These are phyloP conservation scores for Pyrocoelia pectoralis DNA, from an alignment of 2,888 invertebrate species.

Conservation along the genomic window DNA sequence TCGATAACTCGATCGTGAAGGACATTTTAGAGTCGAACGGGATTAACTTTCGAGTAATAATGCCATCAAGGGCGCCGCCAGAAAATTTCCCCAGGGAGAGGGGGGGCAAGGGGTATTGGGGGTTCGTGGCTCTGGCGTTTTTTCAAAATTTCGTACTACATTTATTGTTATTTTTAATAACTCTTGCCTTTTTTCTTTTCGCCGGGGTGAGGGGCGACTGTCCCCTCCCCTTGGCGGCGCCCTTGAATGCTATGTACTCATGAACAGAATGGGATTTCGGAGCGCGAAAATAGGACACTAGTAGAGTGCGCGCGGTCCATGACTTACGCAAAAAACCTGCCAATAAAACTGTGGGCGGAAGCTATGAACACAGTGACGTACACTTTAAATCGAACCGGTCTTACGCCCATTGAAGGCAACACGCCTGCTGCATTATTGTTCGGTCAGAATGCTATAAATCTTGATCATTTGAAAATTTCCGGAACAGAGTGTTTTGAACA, in stretches of 20 bases:
- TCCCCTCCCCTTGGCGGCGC: too few relatives aligned
- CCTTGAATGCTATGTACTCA: too few relatives aligned
- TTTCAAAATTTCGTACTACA: too few relatives aligned
- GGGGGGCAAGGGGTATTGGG: too few relatives aligned
- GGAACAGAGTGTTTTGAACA: slow-evolving; percentile 40
- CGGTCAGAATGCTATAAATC: slow-evolving; percentile 21
- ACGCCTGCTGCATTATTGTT: slow-evolving; percentile 38
- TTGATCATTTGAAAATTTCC: slow-evolving; percentile 35
- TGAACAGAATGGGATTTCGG: slow-evolving; percentile 36
- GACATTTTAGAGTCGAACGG: slow-evolving; percentile 18
- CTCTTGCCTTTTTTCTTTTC: too few relatives aligned
- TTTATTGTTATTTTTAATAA: too few relatives aligned
- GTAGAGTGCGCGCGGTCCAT: slow-evolving; percentile 14
- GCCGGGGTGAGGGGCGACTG: too few relatives aligned
- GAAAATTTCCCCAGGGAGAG: too few relatives aligned
- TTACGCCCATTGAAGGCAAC: slow-evolving; percentile 22
- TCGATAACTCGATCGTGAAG: slow-evolving; percentile 11
- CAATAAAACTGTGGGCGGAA: slow-evolving; percentile 33
- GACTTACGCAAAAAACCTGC: neutral
- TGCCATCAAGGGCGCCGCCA: too few relatives aligned
- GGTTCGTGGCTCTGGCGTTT: too few relatives aligned
- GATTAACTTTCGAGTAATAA: slow-evolving; percentile 23
- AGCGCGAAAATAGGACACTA: slow-evolving; percentile 29
- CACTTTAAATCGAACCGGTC: slow-evolving; percentile 37
- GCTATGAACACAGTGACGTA: slow-evolving; percentile 39